A percentile compares a stretch with the other conserved stretches of the same genome.
Evolutionary conservation across 1,140 invertebrate genomes (phyloP).

Genomic region (Dendroctonus ponderosae): DNA sequence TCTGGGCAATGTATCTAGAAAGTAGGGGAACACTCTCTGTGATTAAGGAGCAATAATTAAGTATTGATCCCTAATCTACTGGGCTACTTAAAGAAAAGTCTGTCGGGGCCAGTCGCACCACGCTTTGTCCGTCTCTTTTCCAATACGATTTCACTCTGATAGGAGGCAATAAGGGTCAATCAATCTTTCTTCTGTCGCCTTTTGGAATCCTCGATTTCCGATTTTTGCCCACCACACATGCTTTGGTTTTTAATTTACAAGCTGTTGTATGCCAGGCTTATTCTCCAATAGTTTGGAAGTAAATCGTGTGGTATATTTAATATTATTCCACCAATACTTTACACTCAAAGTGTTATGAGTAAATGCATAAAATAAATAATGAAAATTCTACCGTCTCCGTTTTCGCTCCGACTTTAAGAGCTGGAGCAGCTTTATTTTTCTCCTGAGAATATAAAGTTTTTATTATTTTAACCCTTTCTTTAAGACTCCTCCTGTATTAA

Average conservation of each 20-base stretch:
- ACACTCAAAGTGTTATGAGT: background rate
- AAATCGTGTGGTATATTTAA: background rate
- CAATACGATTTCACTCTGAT: slow-evolving; percentile 24
- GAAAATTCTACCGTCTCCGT: slow-evolving; percentile 19
- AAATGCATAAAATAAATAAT: slow-evolving; percentile 13
- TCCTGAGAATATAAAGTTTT: slow-evolving; percentile 19
- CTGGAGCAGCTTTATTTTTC: slow-evolving; percentile 18
- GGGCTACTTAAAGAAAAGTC: slow-evolving; percentile 34
- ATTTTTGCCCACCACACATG: slow-evolving; percentile 25
- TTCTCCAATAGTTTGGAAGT: no score
- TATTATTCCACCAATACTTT: background rate
- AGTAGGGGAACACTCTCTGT: slow-evolving; percentile 36
- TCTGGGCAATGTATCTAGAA: background rate
- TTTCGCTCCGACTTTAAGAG: slow-evolving; percentile 17
- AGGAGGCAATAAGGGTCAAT: slow-evolving; percentile 28
- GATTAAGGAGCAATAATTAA: slow-evolving; percentile 43
- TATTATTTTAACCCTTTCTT: slow-evolving; percentile 24
- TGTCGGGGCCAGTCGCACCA: slow-evolving; percentile 16
- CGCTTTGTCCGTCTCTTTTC: slow-evolving; percentile 24
- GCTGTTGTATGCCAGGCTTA: background rate
- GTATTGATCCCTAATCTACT: slow-evolving; percentile 43
- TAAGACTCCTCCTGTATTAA: slow-evolving; percentile 7
- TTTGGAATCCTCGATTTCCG: slow-evolving; percentile 21
- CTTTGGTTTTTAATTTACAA: slow-evolving; percentile 22
- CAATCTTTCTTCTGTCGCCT: slow-evolving; percentile 32